Evolutionary conservation across 2,113 vertebrate species (phyloP), one percentile per base, ranked within the genome.

Genomic region (Heliornis fulica): DNA sequence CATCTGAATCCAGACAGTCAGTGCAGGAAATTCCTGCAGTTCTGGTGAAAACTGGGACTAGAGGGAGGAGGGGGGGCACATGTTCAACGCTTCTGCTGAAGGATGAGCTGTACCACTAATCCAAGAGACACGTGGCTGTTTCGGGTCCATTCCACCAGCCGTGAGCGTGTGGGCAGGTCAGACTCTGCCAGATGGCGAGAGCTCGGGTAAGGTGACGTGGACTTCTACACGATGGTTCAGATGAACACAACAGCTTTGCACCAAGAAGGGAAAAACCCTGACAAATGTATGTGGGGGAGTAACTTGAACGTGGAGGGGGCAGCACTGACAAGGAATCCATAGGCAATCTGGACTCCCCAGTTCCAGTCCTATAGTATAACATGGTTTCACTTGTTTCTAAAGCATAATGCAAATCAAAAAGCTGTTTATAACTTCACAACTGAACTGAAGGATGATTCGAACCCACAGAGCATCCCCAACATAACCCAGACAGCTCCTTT

Each of bases 11-110:
- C 96, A 97, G 94, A 94, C 63, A 51, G 89, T 95, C 96, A 96
- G 89, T 89, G 86, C 90, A 95, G 95, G 96, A 97, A 97, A 95
- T 97, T 97, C 95, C 96, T 95, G 61, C 80, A 92, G 89, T 43
- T 93, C 89, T 96, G 76, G 59, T 66, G 90, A 92, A 94, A 90
- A 93, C 32, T 88, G 61, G 81, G 82, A 71, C 85, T 65, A 59
- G 54, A 89, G 32, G 68, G 82, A 86, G 38, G 40, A 83, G 80
- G 45, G 53, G 53, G 40, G 60, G 11, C 16, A 70, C 28, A 56
- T 29, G 50, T 16, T 86, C 34, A 28, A 53, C 7, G 7, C 43
- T 59, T 83, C 75, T 80, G 38, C 77, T 78, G 60, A 87, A 78
- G 56, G 78, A 95, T 8, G 29, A 81, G 51, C 70, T 79, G 31